Evolutionary conservation across 2,113 vertebrate species (phyloP), one percentile per base, ranked within the genome.

Genomic region (Xiphophorus couchianus): DNA sequence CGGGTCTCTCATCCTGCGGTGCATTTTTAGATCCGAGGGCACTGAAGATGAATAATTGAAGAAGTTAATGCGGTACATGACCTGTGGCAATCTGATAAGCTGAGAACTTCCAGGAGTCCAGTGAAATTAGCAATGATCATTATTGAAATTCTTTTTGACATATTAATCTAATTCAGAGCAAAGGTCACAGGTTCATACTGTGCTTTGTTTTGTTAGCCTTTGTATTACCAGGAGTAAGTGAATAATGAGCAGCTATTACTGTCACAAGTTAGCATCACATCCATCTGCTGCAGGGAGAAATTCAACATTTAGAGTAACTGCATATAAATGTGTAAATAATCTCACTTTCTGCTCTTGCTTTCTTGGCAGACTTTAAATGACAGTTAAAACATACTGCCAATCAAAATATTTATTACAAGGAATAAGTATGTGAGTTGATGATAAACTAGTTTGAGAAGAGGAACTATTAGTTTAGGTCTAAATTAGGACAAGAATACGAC

Each of bases 41-140:
- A 78, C 31, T 71, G 73, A 69, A 78, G 74, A 90, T 93, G 85
- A 93, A 93, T 92, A 92, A 93, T 90, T 89, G 83, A 92, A 71
- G 84, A 80, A 78, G 90, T 91, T 92, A 91, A 90, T 91, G 80
- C 82, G 77, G 84, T 72, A 63, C 82, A 79, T 89, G 84, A 90
- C 88, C 86, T 82, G 65, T 92, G 81, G 78, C 27, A 64, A 72
- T 84, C 73, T 88, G 87, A 92, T 90, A 87, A 86, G 83, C 71
- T 15, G 48, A 71, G 87, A 88, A 90, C 84, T 81, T 89, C 84
- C 80, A 83, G 68, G 61, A 73, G 74, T 77, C 79, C 89, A 80
- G 90, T 86, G 81, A 88, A 84, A 89, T 85, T 84, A 76, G 81
- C 80, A 76, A 85, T 82, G 63, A 54, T 74, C 67, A 84, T 92